Percentiles rank a stretch among this genome's conserved stretches.
phyloP scores from a whole-genome alignment of 1,140 invertebrate species.

The Papilio helenus region DNA sequence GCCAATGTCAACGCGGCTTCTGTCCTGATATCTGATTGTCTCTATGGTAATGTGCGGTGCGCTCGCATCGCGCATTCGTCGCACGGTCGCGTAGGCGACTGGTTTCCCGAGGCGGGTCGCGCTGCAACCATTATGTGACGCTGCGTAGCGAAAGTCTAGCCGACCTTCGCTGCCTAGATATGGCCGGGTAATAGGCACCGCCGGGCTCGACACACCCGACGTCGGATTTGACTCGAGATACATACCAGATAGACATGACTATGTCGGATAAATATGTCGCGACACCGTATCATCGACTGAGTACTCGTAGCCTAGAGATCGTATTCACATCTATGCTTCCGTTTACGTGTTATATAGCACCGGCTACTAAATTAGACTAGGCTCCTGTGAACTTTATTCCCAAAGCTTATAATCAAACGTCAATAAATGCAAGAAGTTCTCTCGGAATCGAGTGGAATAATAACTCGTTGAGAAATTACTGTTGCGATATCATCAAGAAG shows the following conservation, averaged over 20 bases:
- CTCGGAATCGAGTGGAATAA: constrained; percentile 42
- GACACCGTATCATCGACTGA: constrained; percentile 47
- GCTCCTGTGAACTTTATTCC: background rate
- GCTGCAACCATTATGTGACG: constrained; percentile 61
- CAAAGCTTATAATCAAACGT: constrained; percentile 38
- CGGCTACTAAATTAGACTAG: constrained; percentile 36
- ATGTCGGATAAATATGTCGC: constrained; percentile 37
- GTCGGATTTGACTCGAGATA: constrained; percentile 49
- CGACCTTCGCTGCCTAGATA: constrained; percentile 79
- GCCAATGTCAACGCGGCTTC: constrained; percentile 78
- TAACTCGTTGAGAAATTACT: constrained; percentile 52
- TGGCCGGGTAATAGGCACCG: constrained; percentile 68
- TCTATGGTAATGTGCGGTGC: constrained; percentile 64
- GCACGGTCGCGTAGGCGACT: constrained; percentile 69
- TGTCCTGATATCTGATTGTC: constrained; percentile 68
- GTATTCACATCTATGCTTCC: constrained; percentile 43
- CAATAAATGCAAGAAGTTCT: constrained; percentile 38
- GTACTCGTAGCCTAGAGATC: constrained; percentile 44
- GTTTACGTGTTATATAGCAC: constrained; percentile 43
- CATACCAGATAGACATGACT: constrained; percentile 40
- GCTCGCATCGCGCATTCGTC: constrained; percentile 57
- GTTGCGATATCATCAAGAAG: constrained; percentile 51
- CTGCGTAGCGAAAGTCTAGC: constrained; percentile 74
- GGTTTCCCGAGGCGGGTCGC: constrained; percentile 70
- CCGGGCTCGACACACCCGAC: constrained; percentile 62